Evolutionary conservation across 2,888 invertebrate genomes (phyloP), one percentile per base, ranked within the genome.

Genomic region (Branchipolynoe longqiensis): DNA sequence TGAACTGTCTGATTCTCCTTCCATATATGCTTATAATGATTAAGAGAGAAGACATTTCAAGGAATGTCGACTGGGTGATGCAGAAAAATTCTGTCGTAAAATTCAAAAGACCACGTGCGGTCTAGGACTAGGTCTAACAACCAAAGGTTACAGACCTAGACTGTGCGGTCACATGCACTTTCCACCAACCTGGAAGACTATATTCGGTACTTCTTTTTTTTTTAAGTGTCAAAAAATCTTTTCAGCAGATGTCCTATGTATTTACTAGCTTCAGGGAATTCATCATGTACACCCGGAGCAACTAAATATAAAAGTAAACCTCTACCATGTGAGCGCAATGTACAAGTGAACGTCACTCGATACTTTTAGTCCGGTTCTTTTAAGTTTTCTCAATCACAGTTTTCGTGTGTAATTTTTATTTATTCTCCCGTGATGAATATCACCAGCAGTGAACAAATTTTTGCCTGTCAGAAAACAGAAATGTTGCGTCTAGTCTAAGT

Each of bases 181-280:
- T 78, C 78, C 78, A 41, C 54, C 54, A 69, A 31, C 28, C 54
- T 78, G 78, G 78, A 78, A 78, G 78, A 78, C 78, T 18, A 25
- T 78, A 54, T 25, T 78, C 41, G 28, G 41, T 78, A 78, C 78
- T 48, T 48, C 22, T 33, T 36, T 8, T 28, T 33, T 36, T 36
- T 33, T 48, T 12, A 48, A 48, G 48, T 48, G 48, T 48, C 48
- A 48, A 8, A n/a, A n/a, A 28, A 83, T 28, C 33, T 83, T 83
- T 64, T 62, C 83, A 83, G 83, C 59, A 56, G 59, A 82, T 82
- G 56, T 56, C 82, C 59, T 82, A 58, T 58, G 33, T 31, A 82
- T 58, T n/a, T n/a, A n/a, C n/a, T n/a, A n/a, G n/a, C 56, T 58
- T 82, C 36, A 82, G 82, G 48, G 25, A 25, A 8, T 78, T 78